These are phyloP conservation scores for Xenopus tropicalis DNA, from an alignment of 2,113 vertebrate genomes.

Conservation along the genomic window UCB_Xtro_10.0 CM004443.2:27563501-27564000, in stretches of 20 bases:
- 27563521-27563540: slow-evolving; percentile 18
- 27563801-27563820: slow-evolving; percentile 33
- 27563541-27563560: slow-evolving; percentile 16
- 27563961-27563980: no score
- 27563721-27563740: slow-evolving; percentile 38
- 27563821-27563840: not conserved
- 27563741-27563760: slow-evolving; percentile 44
- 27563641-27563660: slow-evolving; percentile 25
- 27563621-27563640: slow-evolving; percentile 36
- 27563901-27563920: no score
- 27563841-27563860: not conserved
- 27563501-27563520: not conserved
- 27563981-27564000: no score
- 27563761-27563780: slow-evolving; percentile 32
- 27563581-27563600: slow-evolving; percentile 35
- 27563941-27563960: no score
- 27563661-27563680: slow-evolving; percentile 43
- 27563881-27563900: no score
- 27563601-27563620: slow-evolving; percentile 24
- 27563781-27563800: slow-evolving; percentile 30
- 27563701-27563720: slow-evolving; percentile 31
- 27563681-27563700: slow-evolving; percentile 31
- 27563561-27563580: slow-evolving; percentile 1
- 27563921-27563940: no score
- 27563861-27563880: not conserved